phyloP scores from a whole-genome alignment of 2,797 vertebrate genomes.

The Premnoplex brunnescens region DNA sequence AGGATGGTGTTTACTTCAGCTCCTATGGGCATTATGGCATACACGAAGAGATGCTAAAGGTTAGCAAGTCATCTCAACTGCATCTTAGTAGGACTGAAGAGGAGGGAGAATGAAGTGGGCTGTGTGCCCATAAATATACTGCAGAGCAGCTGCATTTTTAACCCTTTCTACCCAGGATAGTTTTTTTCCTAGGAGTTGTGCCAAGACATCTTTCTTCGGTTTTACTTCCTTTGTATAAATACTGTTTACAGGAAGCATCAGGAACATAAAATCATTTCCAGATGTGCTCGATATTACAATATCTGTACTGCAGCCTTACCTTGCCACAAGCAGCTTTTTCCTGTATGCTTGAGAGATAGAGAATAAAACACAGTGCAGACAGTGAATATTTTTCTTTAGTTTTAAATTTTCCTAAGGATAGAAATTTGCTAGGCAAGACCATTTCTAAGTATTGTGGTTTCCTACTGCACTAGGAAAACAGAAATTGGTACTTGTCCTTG shows the following conservation, averaged over 20 bases:
- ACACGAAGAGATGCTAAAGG: slow-evolving; percentile 98
- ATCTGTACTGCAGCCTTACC: not conserved
- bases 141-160: slow-evolving; percentile 73
- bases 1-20: slow-evolving; percentile 95
- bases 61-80: slow-evolving; percentile 71
- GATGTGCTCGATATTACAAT: not conserved
- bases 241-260: not conserved
- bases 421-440: not conserved
- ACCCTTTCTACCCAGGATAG: slow-evolving; percentile 21
- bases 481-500: not conserved
- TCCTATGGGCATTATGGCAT: slow-evolving; percentile 96
- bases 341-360: not conserved
- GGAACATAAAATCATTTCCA: not conserved
- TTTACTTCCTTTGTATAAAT: not conserved
- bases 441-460: not conserved
- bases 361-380: not conserved
- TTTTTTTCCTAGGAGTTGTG: not conserved
- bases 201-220: not conserved
- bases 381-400: not conserved
- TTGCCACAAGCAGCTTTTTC: not conserved
- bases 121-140: slow-evolving; percentile 2
- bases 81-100: not conserved
- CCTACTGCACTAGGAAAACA: not conserved
- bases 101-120: not conserved
- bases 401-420: not conserved